A percentile compares a stretch with the other conserved stretches of the same genome.
Evolutionary conservation across 2,113 vertebrate species (phyloP).

Genomic region (Lamprotornis superbus): DNA sequence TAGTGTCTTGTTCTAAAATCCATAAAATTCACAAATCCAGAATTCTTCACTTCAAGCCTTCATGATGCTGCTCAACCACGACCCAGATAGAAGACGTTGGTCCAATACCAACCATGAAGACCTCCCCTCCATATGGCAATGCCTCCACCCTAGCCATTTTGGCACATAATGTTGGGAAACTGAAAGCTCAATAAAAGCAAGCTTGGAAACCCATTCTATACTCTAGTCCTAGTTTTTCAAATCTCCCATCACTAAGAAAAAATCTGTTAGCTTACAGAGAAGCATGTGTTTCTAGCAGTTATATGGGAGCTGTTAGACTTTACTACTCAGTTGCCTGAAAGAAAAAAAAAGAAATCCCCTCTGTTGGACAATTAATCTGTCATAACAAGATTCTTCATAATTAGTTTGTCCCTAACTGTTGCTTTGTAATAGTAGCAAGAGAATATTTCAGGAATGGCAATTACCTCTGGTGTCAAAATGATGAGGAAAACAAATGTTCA

Average conservation of each 20-base stretch:
- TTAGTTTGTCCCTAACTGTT: slow-evolving; percentile 76
- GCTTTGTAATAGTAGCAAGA: slow-evolving; percentile 50
- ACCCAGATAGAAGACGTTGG: background rate
- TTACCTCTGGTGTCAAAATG: slow-evolving; percentile 69
- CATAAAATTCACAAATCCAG: background rate
- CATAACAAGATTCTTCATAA: slow-evolving; percentile 71
- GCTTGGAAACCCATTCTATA: background rate
- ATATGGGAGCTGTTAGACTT: background rate
- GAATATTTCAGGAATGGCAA: slow-evolving; percentile 74
- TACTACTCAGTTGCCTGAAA: slow-evolving; percentile 50
- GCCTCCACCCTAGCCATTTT: background rate
- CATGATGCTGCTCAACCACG: background rate
- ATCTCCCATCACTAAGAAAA: background rate
- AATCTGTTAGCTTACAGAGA: background rate
- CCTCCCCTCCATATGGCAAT: background rate
- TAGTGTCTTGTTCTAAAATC: background rate
- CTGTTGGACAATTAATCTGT: slow-evolving; percentile 70
- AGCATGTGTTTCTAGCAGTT: background rate
- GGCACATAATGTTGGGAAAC: background rate
- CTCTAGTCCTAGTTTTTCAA: background rate
- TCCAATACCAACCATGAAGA: background rate
- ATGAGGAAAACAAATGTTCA: slow-evolving; percentile 67
- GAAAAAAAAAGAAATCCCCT: slow-evolving; percentile 53
- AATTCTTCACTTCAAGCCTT: background rate
- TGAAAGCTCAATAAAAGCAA: background rate